Conservation (phyloP, 2,888 invertebrate genomes). For the Xiphydria camelus region DNA sequence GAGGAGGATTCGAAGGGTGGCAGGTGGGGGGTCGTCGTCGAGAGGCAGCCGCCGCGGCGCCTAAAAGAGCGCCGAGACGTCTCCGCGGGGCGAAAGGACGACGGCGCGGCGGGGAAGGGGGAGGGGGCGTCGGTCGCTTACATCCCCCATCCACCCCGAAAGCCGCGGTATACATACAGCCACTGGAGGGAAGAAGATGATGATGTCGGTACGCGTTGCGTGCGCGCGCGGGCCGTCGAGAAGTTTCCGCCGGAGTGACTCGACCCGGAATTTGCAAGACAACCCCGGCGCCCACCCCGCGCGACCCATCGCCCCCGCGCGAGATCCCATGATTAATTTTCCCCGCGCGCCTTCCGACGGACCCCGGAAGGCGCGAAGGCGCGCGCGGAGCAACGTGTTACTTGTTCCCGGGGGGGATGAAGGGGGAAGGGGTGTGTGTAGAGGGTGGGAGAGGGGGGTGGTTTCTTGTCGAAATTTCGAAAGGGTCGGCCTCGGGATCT, state of each 20-base stretch:
- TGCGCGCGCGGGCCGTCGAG: neutral
- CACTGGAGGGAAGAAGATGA: slow-evolving; percentile 23
- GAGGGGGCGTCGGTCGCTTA: slow-evolving; percentile 24
- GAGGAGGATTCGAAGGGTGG: slow-evolving; percentile 4
- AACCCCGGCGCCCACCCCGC: too few species aligned
- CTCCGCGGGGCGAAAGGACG: slow-evolving; percentile 21
- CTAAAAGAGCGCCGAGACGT: slow-evolving; percentile 36
- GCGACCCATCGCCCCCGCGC: too few species aligned
- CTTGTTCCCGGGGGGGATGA: too few species aligned
- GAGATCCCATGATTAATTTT: too few species aligned
- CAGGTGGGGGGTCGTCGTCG: slow-evolving; percentile 21
- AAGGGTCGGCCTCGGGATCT: too few species aligned
- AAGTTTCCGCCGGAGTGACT: neutral
- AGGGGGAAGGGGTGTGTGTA: too few species aligned
- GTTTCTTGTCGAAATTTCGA: too few species aligned
- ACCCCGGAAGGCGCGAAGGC: too few species aligned
- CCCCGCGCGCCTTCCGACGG: too few species aligned
- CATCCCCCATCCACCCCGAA: slow-evolving; percentile 29
- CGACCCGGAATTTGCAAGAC: neutral
- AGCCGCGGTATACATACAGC: slow-evolving; percentile 5
- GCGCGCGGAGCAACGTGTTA: too few species aligned
- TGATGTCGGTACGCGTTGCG: slow-evolving; percentile 20
- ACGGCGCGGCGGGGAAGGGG: slow-evolving; percentile 10
- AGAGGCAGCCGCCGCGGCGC: slow-evolving; percentile 39
- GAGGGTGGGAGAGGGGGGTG: too few species aligned